These are phyloP conservation scores for Caenorhabditis sp. DNA, from an alignment of 2,888 invertebrate species.

Conservation along the genomic window DNA sequence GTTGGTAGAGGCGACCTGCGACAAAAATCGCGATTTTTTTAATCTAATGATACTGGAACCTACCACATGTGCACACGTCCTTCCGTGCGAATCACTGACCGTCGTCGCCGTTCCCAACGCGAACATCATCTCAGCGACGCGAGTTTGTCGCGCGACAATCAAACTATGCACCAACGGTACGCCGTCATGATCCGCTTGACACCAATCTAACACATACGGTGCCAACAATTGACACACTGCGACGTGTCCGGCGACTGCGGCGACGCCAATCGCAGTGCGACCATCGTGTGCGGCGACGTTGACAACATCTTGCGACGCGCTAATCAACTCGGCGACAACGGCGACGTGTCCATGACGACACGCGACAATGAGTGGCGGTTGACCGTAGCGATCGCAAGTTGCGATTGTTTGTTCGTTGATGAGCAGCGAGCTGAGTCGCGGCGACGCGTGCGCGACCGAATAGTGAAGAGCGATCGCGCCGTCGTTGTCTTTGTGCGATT, in stretches of 20 bases:
- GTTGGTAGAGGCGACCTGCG: conserved; percentile 41
- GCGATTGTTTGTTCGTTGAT: conserved; percentile 46
- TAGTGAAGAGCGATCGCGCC: conserved; percentile 57
- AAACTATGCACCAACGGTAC: conserved; percentile 51
- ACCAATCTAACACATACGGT: conserved; percentile 37
- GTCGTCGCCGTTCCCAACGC: conserved; percentile 73
- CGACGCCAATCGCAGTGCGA: conserved; percentile 77
- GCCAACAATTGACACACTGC: conserved; percentile 30
- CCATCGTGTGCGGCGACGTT: conserved; percentile 79
- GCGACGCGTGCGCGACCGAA: conserved; percentile 45
- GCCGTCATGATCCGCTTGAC: conserved; percentile 48
- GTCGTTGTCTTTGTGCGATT: conserved; percentile 58
- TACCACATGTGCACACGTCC: conserved; percentile 79
- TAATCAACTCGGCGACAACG: conserved; percentile 18
- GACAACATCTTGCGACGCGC: conserved; percentile 24
- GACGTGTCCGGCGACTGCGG: conserved; percentile 82
- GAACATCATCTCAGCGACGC: conserved; percentile 81
- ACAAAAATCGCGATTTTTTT: neutral
- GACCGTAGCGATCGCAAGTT: conserved; percentile 50
- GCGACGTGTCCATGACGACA: conserved; percentile 43
- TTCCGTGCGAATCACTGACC: conserved; percentile 73
- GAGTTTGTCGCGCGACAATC: conserved; percentile 68
- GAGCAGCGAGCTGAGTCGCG: conserved; percentile 36
- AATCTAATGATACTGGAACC: too few species aligned
- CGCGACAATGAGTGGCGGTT: conserved; percentile 51